Percentiles rank a stretch among this genome's conserved stretches.
phyloP scores from a whole-genome alignment of 1,140 invertebrate species.

The Drosophila aff. region DNA sequence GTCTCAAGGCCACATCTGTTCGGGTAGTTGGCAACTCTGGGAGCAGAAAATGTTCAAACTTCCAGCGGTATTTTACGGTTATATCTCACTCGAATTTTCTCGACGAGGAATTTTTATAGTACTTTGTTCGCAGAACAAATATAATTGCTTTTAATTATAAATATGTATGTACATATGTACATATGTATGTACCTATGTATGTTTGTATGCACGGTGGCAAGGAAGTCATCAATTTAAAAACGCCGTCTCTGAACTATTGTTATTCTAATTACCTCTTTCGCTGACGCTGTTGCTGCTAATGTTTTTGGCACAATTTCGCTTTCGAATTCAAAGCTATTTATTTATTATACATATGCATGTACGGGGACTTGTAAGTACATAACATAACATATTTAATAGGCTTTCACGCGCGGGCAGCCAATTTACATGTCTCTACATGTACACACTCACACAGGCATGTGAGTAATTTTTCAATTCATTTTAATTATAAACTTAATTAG shows the following conservation, averaged over 20 bases:
- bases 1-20: conserved; percentile 50
- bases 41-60: conserved; percentile 14
- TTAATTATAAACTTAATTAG: conserved; percentile 85
- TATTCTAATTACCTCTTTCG: conserved; percentile 66
- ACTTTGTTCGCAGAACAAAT: conserved; percentile 69
- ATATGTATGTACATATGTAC: conserved; percentile 3
- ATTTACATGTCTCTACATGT: conserved; percentile 58
- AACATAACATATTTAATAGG: conserved; percentile 56
- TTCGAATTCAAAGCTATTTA: conserved; percentile 67
- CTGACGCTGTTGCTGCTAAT: conserved; percentile 10
- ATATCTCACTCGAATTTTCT: conserved; percentile 52
- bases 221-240: conserved; percentile 78
- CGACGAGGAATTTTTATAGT: conserved; percentile 64
- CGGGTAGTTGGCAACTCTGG: conserved; percentile 55
- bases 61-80: conserved; percentile 55
- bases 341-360: conserved; percentile 15
- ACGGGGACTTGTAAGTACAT: conserved; percentile 32
- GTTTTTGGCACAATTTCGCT: conserved; percentile 72
- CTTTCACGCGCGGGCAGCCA: conserved; percentile 51
- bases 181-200: background rate
- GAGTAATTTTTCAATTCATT: conserved; percentile 85
- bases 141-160: conserved; percentile 78
- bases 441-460: conserved; percentile 41
- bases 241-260: conserved; percentile 46
- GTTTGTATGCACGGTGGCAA: conserved; percentile 27